Percentiles rank a stretch among this genome's conserved stretches.
phyloP scores from a whole-genome alignment of 1,140 invertebrate species.

The Anastatus disparis region DNA sequence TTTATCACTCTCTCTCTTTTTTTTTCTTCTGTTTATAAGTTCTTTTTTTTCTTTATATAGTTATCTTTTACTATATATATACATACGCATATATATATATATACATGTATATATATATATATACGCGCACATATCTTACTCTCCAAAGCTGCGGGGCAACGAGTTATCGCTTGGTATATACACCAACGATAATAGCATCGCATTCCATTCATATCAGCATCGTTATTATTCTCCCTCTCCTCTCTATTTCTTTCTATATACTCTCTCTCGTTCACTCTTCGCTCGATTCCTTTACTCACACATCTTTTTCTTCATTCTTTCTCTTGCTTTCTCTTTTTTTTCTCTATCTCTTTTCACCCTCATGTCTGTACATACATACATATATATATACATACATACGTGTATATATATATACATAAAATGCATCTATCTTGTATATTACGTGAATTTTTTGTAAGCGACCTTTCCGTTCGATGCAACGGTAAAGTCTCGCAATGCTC shows the following conservation, averaged over 20 bases:
- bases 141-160: slow-evolving; percentile 37
- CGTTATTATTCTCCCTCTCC: slow-evolving; percentile 34
- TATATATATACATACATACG: no score
- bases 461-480: slow-evolving; percentile 2
- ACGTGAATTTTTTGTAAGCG: background rate
- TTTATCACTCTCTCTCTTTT: background rate
- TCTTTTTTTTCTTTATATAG: background rate
- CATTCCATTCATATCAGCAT: slow-evolving; percentile 64
- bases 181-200: slow-evolving; percentile 62
- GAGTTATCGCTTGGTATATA: slow-evolving; percentile 58
- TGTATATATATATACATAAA: background rate
- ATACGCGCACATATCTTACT: background rate
- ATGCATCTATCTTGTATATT: background rate
- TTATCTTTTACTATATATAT: slow-evolving; percentile 8
- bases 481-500: background rate
- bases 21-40: background rate
- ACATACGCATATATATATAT: background rate
- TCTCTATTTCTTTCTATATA: slow-evolving; percentile 17
- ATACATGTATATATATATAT: background rate
- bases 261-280: slow-evolving; percentile 4
- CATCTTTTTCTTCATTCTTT: background rate
- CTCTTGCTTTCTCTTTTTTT: background rate
- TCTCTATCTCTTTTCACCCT: no score
- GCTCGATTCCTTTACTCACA: no score
- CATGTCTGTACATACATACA: no score